These are phyloP conservation scores for Pelosia muscerda DNA, from an alignment of 2,888 invertebrate species.

Conservation along the genomic window DNA sequence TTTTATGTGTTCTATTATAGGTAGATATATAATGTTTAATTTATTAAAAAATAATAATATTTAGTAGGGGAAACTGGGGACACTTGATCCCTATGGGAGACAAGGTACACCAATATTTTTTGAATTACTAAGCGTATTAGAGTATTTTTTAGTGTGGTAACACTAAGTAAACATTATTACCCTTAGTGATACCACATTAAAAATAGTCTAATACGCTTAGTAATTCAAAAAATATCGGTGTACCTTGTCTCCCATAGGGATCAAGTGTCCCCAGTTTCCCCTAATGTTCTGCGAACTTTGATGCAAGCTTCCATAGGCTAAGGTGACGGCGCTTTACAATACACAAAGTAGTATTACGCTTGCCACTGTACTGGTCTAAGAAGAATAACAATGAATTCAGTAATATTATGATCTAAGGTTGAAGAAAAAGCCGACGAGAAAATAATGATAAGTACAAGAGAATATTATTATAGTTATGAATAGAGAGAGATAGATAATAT, in stretches of 20 bases:
- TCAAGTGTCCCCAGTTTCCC: too few relatives aligned
- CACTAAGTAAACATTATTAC: too few relatives aligned
- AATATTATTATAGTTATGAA: constrained; percentile 24
- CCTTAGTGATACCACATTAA: too few relatives aligned
- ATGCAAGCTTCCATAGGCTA: neutral
- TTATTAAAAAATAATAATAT: too few relatives aligned
- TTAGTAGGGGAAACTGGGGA: too few relatives aligned
- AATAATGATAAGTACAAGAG: constrained; percentile 16
- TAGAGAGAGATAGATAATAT: constrained; percentile 31
- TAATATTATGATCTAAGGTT: neutral
- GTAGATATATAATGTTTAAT: neutral
- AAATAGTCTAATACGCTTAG: too few relatives aligned
- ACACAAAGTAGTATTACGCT: neutral
- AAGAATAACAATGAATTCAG: neutral
- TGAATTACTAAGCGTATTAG: too few relatives aligned
- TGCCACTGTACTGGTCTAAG: neutral
- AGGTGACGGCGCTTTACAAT: neutral
- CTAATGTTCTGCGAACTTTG: neutral
- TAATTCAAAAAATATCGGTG: too few relatives aligned
- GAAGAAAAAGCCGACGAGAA: neutral
- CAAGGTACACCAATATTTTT: too few relatives aligned
- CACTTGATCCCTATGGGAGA: too few relatives aligned
- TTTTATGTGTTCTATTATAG: neutral
- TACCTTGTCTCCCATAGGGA: too few relatives aligned
- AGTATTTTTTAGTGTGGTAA: too few relatives aligned